Conservation (phyloP, 2,888 invertebrate species). For the Falcaria lacertinaria region DNA sequence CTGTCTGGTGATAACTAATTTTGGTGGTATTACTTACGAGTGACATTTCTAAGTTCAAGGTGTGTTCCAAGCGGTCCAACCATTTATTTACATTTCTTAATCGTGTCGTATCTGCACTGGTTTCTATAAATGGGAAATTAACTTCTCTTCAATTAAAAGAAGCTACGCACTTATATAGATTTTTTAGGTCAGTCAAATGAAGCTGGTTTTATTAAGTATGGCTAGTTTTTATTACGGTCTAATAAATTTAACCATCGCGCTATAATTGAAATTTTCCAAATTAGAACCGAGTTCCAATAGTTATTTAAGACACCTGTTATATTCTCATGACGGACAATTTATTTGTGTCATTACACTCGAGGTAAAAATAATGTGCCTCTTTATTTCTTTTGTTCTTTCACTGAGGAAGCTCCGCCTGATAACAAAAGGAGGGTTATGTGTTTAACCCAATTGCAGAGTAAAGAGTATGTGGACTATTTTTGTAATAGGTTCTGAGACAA, state of each 20-base stretch:
- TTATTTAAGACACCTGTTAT: constrained; percentile 30
- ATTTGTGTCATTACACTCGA: constrained; percentile 29
- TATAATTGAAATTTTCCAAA: neutral
- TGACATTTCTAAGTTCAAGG: no score
- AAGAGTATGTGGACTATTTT: neutral
- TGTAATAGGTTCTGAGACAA: neutral
- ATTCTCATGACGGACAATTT: constrained; percentile 44
- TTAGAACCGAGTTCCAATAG: constrained; percentile 3
- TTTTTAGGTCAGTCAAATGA: no score
- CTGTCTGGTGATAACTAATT: neutral
- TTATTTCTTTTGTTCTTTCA: constrained; percentile 20
- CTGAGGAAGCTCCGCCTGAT: constrained; percentile 1
- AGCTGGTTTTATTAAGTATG: no score
- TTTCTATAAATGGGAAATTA: no score
- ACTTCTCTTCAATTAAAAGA: no score
- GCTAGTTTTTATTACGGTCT: no score
- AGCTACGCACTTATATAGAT: no score
- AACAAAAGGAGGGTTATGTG: constrained; percentile 2
- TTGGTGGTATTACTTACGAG: no score
- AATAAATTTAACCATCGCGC: no score
- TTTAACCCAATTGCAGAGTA: neutral
- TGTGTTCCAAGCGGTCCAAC: no score
- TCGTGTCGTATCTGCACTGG: no score
- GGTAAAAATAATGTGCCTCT: constrained; percentile 32
- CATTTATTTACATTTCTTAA: no score